These are phyloP conservation scores for Strigamia maritima DNA, from an alignment of 2,888 invertebrate species.

Conservation along the genomic window DNA sequence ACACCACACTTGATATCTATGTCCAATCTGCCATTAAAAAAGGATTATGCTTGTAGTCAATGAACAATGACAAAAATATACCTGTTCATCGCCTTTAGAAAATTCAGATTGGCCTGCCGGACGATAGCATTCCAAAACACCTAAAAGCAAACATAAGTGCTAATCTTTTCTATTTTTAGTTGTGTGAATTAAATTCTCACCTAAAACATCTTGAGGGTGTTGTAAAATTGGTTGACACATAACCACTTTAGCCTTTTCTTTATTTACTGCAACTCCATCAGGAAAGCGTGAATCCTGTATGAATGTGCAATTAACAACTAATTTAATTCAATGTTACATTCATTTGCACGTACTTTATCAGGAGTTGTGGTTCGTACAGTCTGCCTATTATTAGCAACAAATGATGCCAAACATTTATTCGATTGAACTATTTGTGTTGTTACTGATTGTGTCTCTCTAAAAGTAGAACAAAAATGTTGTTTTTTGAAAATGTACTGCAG, in stretches of 20 bases:
- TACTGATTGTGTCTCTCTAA: conserved; percentile 39
- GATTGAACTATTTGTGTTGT: conserved; percentile 44
- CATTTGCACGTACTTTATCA: neutral
- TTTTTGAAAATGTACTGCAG: conserved; percentile 37
- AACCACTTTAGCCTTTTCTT: conserved; percentile 49
- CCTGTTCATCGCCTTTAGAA: conserved; percentile 66
- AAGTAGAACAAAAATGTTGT: conserved; percentile 12
- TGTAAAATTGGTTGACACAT: conserved; percentile 62
- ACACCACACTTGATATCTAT: conserved; percentile 67
- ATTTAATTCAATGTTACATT: neutral
- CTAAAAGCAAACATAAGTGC: conserved; percentile 48
- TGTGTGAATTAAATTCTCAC: conserved; percentile 44
- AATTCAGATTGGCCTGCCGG: conserved; percentile 55
- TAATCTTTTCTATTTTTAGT: no score
- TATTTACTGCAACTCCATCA: conserved; percentile 51
- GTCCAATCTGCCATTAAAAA: conserved; percentile 54
- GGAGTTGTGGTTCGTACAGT: conserved; percentile 45
- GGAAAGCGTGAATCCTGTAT: conserved; percentile 58
- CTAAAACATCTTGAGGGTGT: conserved; percentile 61
- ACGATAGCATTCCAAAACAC: conserved; percentile 68
- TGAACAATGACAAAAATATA: conserved; percentile 40
- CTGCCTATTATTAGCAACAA: conserved; percentile 51
- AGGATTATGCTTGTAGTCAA: neutral
- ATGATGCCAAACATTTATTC: conserved; percentile 51
- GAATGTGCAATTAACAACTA: neutral